Evolutionary conservation across 2,888 invertebrate species (phyloP).

Genomic region (Limnephilus marmoratus): DNA sequence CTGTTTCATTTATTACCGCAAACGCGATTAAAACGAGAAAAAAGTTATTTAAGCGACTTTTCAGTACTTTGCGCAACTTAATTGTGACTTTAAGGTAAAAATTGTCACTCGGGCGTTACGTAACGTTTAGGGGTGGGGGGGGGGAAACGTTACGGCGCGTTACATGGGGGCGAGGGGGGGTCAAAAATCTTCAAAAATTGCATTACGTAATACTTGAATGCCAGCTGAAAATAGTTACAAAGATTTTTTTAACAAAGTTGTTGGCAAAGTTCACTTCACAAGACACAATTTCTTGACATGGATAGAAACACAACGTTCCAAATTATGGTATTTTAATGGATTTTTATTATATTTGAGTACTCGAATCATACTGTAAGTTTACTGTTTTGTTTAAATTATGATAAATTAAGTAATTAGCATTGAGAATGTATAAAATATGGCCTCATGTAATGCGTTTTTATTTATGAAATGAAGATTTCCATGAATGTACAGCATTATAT

Average conservation of each 20-base stretch:
- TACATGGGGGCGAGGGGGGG: too few relatives aligned
- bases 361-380: neutral
- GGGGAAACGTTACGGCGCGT: too few relatives aligned
- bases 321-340: neutral
- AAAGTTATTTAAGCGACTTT: too few relatives aligned
- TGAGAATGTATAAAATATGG: constrained; percentile 9
- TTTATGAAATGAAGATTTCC: neutral
- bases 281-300: neutral
- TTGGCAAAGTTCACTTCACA: neutral
- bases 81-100: too few relatives aligned
- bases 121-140: too few relatives aligned
- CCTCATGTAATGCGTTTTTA: constrained; percentile 45
- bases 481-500: neutral
- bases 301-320: neutral
- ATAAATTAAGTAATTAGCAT: constrained; percentile 24
- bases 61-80: too few relatives aligned
- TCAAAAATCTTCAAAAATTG: too few relatives aligned
- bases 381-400: constrained; percentile 2
- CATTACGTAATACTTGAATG: too few relatives aligned
- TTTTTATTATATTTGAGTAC: neutral
- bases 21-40: too few relatives aligned
- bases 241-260: too few relatives aligned
- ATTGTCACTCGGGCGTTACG: too few relatives aligned
- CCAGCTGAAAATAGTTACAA: neutral
- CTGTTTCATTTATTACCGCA: too few relatives aligned